Conservation (phyloP, 2,797 vertebrate species). For the Sandelia bainsii region DNA sequence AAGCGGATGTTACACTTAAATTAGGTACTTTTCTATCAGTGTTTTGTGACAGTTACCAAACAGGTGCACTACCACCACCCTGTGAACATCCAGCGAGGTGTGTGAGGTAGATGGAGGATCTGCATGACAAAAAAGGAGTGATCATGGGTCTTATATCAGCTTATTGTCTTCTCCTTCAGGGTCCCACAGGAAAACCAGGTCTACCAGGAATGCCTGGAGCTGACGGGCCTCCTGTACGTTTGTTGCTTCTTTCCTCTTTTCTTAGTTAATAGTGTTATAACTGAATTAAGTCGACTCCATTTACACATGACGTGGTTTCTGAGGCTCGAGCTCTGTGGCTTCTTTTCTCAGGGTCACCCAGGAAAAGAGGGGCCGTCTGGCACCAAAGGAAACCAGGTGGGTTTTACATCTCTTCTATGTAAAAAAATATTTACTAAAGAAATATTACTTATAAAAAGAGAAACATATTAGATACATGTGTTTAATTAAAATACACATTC, state of each 20-base stretch:
- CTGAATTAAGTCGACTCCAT: not conserved
- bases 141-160: not conserved
- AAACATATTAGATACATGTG: not conserved
- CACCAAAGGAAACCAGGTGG: constrained; percentile 92
- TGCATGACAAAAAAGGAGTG: not conserved
- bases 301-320: rapidly evolving
- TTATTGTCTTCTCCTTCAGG: constrained; percentile 75
- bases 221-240: constrained; percentile 91
- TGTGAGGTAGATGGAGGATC: too few species aligned
- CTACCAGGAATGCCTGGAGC: constrained; percentile 94
- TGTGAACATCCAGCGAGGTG: too few species aligned
- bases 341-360: constrained; percentile 88
- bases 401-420: constrained; percentile 6
- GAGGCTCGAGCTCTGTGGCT: not conserved
- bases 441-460: not conserved
- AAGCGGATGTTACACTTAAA: too few species aligned
- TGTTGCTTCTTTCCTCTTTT: not conserved
- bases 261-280: rapidly evolving
- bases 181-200: constrained; percentile 92
- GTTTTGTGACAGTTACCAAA: too few species aligned
- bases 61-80: too few species aligned
- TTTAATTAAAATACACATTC: not conserved
- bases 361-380: constrained; percentile 92
- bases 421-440: not conserved
- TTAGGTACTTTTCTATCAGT: too few species aligned